A percentile compares a stretch with the other conserved stretches of the same genome.
Evolutionary conservation across 1,140 invertebrate genomes (phyloP).

Genomic region (Olivierus martensii): DNA sequence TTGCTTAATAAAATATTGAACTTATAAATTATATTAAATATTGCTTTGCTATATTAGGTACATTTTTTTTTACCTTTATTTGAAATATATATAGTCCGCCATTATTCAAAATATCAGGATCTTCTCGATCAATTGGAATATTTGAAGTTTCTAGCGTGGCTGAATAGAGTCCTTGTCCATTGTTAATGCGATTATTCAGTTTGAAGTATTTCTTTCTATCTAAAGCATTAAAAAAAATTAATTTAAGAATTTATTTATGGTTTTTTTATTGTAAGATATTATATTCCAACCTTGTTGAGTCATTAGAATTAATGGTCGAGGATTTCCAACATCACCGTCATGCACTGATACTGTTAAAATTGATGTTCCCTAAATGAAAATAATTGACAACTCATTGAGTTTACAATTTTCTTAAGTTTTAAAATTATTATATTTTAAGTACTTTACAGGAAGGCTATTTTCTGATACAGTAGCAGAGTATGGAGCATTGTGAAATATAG

Average conservation of each 20-base stretch:
- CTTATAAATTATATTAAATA: no score
- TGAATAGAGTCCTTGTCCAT: constrained; percentile 16
- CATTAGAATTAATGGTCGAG: constrained; percentile 38
- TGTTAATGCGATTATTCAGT: constrained; percentile 12
- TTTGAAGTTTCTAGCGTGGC: constrained; percentile 43
- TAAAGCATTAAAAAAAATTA: constrained; percentile 1
- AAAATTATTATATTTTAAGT: background rate
- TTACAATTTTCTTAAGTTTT: background rate
- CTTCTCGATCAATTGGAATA: constrained; percentile 53
- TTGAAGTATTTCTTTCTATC: constrained; percentile 53
- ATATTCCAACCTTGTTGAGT: constrained; percentile 35
- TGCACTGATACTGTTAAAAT: constrained; percentile 52
- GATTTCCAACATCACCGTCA: constrained; percentile 60
- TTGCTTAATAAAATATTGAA: no score
- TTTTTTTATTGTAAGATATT: constrained; percentile 30
- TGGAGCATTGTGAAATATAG: constrained; percentile 58
- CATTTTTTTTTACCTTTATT: constrained; percentile 37
- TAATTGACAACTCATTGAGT: constrained; percentile 3
- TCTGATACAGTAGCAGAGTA: constrained; percentile 59
- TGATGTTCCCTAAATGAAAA: constrained; percentile 31
- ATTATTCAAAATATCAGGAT: constrained; percentile 51
- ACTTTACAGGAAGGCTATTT: constrained; percentile 43
- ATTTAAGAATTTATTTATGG: background rate
- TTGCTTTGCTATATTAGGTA: no score
- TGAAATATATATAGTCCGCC: constrained; percentile 62